These are phyloP conservation scores for Caradrina kadenii DNA, from an alignment of 2,888 invertebrate species.

Conservation along the genomic window DNA sequence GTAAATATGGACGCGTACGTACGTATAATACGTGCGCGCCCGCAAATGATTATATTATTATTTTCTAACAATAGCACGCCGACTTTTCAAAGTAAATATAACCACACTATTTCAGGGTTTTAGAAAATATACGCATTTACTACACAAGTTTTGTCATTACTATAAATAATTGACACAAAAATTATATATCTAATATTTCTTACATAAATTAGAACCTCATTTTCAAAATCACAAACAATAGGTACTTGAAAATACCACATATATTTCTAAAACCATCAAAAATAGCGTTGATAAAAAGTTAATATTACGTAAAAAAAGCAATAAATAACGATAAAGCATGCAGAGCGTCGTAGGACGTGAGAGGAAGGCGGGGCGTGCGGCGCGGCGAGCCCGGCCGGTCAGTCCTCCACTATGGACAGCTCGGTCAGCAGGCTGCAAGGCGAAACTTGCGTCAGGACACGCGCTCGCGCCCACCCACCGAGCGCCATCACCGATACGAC, in stretches of 20 bases:
- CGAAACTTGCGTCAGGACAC: constrained; percentile 76
- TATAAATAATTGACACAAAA: constrained; percentile 15
- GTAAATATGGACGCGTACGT: constrained; percentile 21
- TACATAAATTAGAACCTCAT: background rate
- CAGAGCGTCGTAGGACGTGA: constrained; percentile 61
- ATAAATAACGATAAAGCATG: constrained; percentile 64
- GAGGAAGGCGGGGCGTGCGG: constrained; percentile 46
- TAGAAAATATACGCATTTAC: constrained; percentile 18
- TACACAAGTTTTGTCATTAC: constrained; percentile 2
- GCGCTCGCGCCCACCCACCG: constrained; percentile 21
- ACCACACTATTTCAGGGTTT: constrained; percentile 16
- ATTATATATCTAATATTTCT: background rate
- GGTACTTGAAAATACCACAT: background rate
- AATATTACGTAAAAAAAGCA: constrained; percentile 53
- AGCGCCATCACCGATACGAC: constrained; percentile 10
- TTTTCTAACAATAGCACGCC: constrained; percentile 5
- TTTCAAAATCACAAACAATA: background rate
- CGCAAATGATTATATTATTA: constrained; percentile 19
- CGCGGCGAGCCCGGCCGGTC: constrained; percentile 62
- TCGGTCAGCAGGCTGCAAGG: constrained; percentile 89
- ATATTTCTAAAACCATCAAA: constrained; percentile 41
- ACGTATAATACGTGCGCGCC: constrained; percentile 41
- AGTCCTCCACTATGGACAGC: constrained; percentile 89
- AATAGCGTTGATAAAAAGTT: constrained; percentile 30
- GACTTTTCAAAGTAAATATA: constrained; percentile 8